Percentiles rank a stretch among this genome's conserved stretches.
These are phyloP conservation scores for Alosa alosa DNA, from an alignment of 2,113 vertebrate species.

Conservation along the genomic window DNA sequence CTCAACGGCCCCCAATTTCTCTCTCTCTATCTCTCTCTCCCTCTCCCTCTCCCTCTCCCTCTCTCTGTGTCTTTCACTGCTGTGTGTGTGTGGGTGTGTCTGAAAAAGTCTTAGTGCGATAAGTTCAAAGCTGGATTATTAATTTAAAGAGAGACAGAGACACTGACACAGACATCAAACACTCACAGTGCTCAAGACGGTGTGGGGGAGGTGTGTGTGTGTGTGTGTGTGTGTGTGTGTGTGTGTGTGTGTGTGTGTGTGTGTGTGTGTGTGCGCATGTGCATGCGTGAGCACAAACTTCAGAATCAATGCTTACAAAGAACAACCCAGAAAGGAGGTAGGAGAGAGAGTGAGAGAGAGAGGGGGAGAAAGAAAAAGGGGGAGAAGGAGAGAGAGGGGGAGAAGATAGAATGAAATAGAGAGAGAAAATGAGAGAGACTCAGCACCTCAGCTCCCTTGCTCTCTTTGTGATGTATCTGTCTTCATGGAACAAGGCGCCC, in stretches of 20 bases:
- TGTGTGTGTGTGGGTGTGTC: not conserved
- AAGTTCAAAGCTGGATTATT: constrained; percentile 70
- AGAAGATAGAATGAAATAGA: constrained; percentile 32
- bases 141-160: constrained; percentile 67
- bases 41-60: not conserved
- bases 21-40: constrained; percentile 22
- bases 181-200: constrained; percentile 48
- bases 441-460: constrained; percentile 19
- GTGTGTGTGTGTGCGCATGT: not conserved
- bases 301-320: constrained; percentile 55
- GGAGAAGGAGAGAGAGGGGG: constrained; percentile 6
- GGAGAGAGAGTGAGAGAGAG: not conserved
- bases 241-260: not conserved
- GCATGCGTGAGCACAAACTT: constrained; percentile 53
- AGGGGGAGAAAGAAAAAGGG: not conserved
- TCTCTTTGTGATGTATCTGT: constrained; percentile 59
- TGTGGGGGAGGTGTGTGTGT: constrained; percentile 54
- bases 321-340: not conserved
- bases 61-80: not conserved
- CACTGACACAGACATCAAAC: constrained; percentile 69
- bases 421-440: not conserved
- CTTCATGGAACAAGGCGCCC: constrained; percentile 52
- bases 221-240: too few relatives aligned
- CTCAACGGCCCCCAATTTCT: not conserved
- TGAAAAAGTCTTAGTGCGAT: constrained; percentile 53